Percentiles rank a stretch among this genome's conserved stretches.
phyloP scores from a whole-genome alignment of 2,888 invertebrate species.

The Seira ritae region DNA sequence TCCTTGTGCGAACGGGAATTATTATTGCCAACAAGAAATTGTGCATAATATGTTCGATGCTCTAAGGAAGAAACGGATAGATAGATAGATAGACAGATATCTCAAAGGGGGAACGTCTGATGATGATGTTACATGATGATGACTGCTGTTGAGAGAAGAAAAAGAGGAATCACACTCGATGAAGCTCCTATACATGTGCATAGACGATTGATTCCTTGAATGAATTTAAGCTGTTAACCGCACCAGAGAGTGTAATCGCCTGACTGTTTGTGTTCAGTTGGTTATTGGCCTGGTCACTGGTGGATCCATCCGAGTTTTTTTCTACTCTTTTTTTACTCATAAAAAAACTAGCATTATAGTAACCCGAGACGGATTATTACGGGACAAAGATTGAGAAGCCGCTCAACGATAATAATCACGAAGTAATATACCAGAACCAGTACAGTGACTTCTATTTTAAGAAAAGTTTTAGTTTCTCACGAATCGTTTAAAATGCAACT shows the following conservation, averaged over 20 bases:
- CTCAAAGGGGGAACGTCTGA: background rate
- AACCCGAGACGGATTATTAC: background rate
- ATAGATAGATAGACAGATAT: background rate
- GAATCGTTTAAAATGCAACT: no score
- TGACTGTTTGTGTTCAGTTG: background rate
- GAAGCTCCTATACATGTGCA: slow-evolving; percentile 8
- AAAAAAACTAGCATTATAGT: background rate
- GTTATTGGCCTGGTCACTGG: slow-evolving; percentile 16
- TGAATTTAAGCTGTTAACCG: background rate
- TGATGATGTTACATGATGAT: background rate
- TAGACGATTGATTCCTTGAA: slow-evolving; percentile 2
- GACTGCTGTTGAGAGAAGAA: background rate
- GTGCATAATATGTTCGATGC: background rate
- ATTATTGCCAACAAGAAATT: background rate
- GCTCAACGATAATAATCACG: background rate
- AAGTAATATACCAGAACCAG: background rate
- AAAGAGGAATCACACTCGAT: slow-evolving; percentile 11
- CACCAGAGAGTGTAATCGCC: background rate
- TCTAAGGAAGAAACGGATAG: background rate
- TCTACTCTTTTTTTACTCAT: background rate
- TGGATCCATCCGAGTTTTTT: slow-evolving; percentile 5
- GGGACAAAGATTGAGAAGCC: slow-evolving; percentile 14
- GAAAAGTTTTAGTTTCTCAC: no score
- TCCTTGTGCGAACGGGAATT: background rate
- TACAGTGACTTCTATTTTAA: background rate